phyloP scores from a whole-genome alignment of 1,140 invertebrate genomes.

The Drosophila arizonae region DNA sequence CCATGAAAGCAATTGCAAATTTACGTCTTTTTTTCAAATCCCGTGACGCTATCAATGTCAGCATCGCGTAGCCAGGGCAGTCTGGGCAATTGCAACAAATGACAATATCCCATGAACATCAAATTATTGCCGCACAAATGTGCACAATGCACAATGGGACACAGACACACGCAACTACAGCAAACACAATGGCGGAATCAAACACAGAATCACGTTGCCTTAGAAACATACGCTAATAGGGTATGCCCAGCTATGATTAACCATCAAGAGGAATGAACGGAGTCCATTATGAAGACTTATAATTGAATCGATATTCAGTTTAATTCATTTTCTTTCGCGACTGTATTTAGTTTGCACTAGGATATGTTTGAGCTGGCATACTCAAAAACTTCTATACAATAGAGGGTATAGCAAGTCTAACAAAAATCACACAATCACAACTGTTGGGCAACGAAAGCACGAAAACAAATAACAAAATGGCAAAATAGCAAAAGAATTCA shows the following conservation, averaged over 20 bases:
- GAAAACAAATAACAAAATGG: slow-evolving; percentile 54
- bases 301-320: no score
- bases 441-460: slow-evolving; percentile 3
- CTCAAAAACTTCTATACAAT: neutral
- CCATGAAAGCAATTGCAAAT: slow-evolving; percentile 15
- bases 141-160: slow-evolving; percentile 33
- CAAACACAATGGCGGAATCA: neutral
- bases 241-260: neutral
- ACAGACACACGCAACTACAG: neutral
- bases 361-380: neutral
- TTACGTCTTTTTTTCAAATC: slow-evolving; percentile 11
- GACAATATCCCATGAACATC: slow-evolving; percentile 57
- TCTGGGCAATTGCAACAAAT: slow-evolving; percentile 41
- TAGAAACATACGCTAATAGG: neutral
- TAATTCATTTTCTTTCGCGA: neutral
- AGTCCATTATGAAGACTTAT: neutral
- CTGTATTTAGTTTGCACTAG: neutral
- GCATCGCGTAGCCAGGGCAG: neutral
- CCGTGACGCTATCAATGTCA: slow-evolving; percentile 13
- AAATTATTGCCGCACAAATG: slow-evolving; percentile 64
- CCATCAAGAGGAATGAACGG: neutral
- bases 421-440: slow-evolving; percentile 26
- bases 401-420: neutral
- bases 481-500: slow-evolving; percentile 4
- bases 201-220: slow-evolving; percentile 1